phyloP scores from a whole-genome alignment of 2,113 vertebrate species.

The Gila orcuttii region DNA sequence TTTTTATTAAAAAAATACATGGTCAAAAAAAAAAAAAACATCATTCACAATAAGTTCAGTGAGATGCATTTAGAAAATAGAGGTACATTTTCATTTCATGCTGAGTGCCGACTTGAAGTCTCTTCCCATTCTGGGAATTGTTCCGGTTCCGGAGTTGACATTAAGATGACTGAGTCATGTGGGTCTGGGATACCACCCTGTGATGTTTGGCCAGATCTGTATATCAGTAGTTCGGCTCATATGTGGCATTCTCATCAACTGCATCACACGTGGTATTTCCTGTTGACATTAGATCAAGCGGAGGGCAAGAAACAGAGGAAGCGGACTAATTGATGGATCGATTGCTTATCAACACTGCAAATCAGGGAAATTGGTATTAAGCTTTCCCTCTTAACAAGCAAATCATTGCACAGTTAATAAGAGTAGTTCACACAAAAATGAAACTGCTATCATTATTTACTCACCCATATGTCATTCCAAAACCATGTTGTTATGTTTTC shows the following conservation, averaged over 20 bases:
- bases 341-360: slow-evolving; percentile 13
- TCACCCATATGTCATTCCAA: background rate
- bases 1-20: background rate
- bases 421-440: background rate
- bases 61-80: background rate
- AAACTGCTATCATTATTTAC: background rate
- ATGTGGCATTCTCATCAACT: slow-evolving; percentile 7
- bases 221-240: background rate
- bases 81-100: too few species aligned
- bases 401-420: background rate
- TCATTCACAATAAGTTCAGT: background rate
- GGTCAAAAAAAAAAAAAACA: background rate
- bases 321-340: slow-evolving; percentile 17
- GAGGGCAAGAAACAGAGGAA: slow-evolving; percentile 30
- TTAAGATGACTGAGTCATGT: background rate
- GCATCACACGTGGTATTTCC: slow-evolving; percentile 24
- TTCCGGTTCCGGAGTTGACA: background rate
- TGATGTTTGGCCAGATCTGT: slow-evolving; percentile 6
- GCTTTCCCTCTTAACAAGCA: slow-evolving; percentile 1
- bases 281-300: slow-evolving; percentile 38
- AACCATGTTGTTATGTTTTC: background rate
- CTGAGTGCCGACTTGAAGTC: background rate
- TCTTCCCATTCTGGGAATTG: background rate
- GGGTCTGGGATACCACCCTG: slow-evolving; percentile 8
- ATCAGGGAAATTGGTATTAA: background rate